A percentile compares a stretch with the other conserved stretches of the same genome.
These are phyloP conservation scores for Drosophila mulleri DNA, from an alignment of 2,888 invertebrate species.

Conservation along the genomic window DNA sequence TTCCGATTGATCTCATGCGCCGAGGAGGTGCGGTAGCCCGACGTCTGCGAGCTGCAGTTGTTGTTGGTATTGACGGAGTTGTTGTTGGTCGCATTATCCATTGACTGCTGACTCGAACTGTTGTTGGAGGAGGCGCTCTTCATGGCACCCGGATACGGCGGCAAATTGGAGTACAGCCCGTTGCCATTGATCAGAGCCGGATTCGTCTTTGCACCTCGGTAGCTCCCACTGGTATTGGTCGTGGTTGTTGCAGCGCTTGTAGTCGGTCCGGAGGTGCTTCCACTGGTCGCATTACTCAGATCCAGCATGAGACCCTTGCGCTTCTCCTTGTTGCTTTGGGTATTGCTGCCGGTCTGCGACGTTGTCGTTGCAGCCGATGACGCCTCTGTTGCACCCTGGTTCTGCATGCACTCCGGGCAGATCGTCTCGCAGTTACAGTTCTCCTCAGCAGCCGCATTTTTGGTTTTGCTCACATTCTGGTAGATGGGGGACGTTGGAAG, in stretches of 20 bases:
- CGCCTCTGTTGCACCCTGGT: slow-evolving; percentile 32
- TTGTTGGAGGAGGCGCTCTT: slow-evolving; percentile 74
- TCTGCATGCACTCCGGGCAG: slow-evolving; percentile 73
- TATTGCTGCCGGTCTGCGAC: background rate
- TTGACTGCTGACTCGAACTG: slow-evolving; percentile 70
- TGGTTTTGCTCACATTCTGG: slow-evolving; percentile 62
- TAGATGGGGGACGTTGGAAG: slow-evolving; percentile 75
- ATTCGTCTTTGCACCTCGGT: slow-evolving; percentile 63
- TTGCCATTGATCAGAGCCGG: slow-evolving; percentile 73
- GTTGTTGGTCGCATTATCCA: slow-evolving; percentile 74
- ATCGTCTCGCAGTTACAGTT: slow-evolving; percentile 71
- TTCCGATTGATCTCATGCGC: slow-evolving; percentile 84
- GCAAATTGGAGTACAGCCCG: slow-evolving; percentile 81
- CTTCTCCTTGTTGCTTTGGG: slow-evolving; percentile 81
- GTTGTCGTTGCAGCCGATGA: background rate
- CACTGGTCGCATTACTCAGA: slow-evolving; percentile 86
- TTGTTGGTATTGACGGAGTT: slow-evolving; percentile 78
- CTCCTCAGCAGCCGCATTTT: slow-evolving; percentile 40
- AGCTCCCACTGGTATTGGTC: slow-evolving; percentile 41
- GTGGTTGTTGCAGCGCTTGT: slow-evolving; percentile 36
- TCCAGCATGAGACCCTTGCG: slow-evolving; percentile 88
- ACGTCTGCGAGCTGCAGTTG: slow-evolving; percentile 80
- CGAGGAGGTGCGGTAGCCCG: slow-evolving; percentile 82
- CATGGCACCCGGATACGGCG: slow-evolving; percentile 75
- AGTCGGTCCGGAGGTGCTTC: slow-evolving; percentile 19